Conservation (phyloP, 2,113 vertebrate species). For the Psammodynastes pulverulentus region DNA sequence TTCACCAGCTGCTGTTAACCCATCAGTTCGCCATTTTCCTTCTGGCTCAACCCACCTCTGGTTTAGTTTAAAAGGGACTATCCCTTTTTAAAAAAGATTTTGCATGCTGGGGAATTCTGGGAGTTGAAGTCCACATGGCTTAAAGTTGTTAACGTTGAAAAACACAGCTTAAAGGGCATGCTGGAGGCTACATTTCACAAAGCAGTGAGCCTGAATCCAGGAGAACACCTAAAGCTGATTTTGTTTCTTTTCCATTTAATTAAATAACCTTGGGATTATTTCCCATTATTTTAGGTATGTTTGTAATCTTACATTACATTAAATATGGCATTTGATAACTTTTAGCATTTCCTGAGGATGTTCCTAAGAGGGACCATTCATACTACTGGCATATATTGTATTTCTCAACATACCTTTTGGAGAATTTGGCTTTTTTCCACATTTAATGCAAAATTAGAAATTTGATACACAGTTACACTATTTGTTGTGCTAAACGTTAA, state of each 20-base stretch:
- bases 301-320: background rate
- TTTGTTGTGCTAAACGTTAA: background rate
- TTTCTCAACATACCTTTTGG: background rate
- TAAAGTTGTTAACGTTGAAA: background rate
- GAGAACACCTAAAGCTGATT: background rate
- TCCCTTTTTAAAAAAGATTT: background rate
- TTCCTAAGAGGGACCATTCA: background rate
- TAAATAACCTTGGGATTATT: background rate
- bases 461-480: background rate
- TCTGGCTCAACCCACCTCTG: slow-evolving; percentile 53
- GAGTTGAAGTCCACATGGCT: background rate
- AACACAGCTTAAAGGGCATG: background rate
- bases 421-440: background rate
- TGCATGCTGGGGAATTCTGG: background rate
- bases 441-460: background rate
- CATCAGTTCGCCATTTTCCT: background rate
- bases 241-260: background rate
- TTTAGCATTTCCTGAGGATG: background rate
- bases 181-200: background rate
- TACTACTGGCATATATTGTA: background rate
- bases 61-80: slow-evolving; percentile 23
- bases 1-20: background rate
- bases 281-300: background rate
- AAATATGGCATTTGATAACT: background rate
- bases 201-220: background rate